Base-by-base conservation (phyloP, 1,140 invertebrate genomes). In the Eulimnadia texana region DNA sequence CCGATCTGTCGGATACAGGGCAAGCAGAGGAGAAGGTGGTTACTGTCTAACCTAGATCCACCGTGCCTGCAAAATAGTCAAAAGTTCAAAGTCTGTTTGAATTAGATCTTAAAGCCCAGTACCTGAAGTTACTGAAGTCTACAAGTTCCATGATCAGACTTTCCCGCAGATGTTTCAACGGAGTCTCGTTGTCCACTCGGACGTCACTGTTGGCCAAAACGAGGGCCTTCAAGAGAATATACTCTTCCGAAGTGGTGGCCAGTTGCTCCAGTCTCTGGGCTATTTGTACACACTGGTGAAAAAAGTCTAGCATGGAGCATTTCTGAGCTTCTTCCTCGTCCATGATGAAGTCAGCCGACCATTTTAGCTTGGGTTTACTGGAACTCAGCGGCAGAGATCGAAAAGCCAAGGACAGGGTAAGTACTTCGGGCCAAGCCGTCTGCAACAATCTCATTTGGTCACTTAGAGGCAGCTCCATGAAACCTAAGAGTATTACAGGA, bases 381-480 rank as follows among this genome's bases (percentile, higher is more conserved):
- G 79, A 66, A 70, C 67, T 70, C 70, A 71, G 75, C 64, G 81
- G 79, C 70, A 88, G 76, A 49, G 88, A 96, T 69, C 93, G 82
- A 77, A 86, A 95, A 11, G 90, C 90, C 16, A 95, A 75, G 67
- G 89, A 91, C n/a, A 97, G 79, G 29, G 89, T 91, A 11, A 97
- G 74, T 68, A 97, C 91, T 78, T 97, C 93, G 1, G 92, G 88
- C 94, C 94, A 98, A 10, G 91, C 93, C 67, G 89, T 90, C 72
- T 98, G 93, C 29, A 98, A 73, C 33, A 97, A 76, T 66, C 90
- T 84, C 93, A 97, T 97, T 78, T 97, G 93, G 76, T 97, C 93
- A 66, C 93, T 93, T 13, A 98, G 75, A 3, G 86, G 83, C 54
- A 97, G 76, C 67, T 87, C 89, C 20, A 87, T 85, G 67, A 98